Base-by-base conservation (phyloP, 2,113 vertebrate genomes). In the Arothron firmamentum region DNA sequence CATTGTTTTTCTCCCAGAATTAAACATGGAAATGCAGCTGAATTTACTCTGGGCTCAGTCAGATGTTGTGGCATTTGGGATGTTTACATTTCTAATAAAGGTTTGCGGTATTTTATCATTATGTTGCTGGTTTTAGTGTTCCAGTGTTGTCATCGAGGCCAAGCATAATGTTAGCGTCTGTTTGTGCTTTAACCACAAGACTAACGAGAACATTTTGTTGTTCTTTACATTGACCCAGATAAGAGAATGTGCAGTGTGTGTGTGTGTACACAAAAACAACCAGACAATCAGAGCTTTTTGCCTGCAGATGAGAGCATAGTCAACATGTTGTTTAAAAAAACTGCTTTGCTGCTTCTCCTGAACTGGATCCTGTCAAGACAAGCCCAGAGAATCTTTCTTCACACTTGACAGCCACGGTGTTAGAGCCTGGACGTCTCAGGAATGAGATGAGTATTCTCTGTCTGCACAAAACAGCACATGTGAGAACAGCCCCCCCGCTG, bases 1-100 rank as follows among this genome's bases (percentile, higher is more conserved):
- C 69, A 85, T 73, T 75, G 25, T 28, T 65, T 72, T 66, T 70
- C 69, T 79, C 68, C 51, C 16, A 0, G 54, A 47, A 20, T 65
- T 17, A 1, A 23, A 47, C 59, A 58, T 13, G 28, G 61, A 52
- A 64, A 62, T 28, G 28, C 56, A 52, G 25, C 17, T n/a, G 63
- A 67, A 59, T 46, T 23, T 13, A 67, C 46, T 18, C 54, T 57
- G 59, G 50, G 18, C 59, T 53, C 9, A 12, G 25, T 66, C 60
- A 34, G 47, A 45, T 28, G 57, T 8, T 64, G 0, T 5, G 7
- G 23, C 34, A 28, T 20, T 52, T 16, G 16, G 56, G 53, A n/a
- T 67, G 19, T 45, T 52, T 11, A 20, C 1, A 13, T 13, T 34
- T 46, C 28, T 47, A 4, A 19, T 38, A 38, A 38, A 38, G 34